Conservation (phyloP, 1,140 invertebrate species). For the Oedothorax gibbosus region DNA sequence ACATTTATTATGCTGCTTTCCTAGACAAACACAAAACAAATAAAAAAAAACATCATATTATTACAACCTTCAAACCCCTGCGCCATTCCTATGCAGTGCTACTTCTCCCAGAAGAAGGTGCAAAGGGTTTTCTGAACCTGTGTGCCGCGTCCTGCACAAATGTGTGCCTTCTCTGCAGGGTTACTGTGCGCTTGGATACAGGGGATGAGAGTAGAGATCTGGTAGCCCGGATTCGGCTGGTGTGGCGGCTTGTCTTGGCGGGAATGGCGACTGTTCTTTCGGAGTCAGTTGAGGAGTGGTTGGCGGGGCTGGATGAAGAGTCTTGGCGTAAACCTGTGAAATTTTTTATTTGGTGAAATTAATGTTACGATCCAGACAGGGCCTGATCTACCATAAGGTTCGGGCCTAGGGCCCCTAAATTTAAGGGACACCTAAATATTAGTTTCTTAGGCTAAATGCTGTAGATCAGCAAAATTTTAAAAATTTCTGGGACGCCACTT, state of each 20-base stretch:
- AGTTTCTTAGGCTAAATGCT: too few relatives aligned
- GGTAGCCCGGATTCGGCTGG: background rate
- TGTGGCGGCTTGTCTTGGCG: background rate
- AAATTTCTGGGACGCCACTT: too few relatives aligned
- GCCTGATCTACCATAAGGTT: too few relatives aligned
- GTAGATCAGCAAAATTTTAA: too few relatives aligned
- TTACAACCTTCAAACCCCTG: too few relatives aligned
- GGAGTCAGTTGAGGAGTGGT: slow-evolving; percentile 45
- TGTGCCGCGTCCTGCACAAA: slow-evolving; percentile 14
- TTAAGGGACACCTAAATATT: too few relatives aligned
- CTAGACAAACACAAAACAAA: too few relatives aligned
- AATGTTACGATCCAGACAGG: too few relatives aligned
- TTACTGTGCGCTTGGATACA: slow-evolving; percentile 2
- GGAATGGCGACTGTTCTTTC: background rate
- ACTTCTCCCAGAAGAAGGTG: background rate
- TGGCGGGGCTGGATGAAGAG: slow-evolving; percentile 45
- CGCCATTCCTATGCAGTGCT: background rate
- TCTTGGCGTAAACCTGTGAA: slow-evolving; percentile 27
- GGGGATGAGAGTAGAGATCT: slow-evolving; percentile 43
- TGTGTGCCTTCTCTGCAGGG: slow-evolving; percentile 35
- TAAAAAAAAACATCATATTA: too few relatives aligned
- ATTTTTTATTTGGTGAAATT: too few relatives aligned
- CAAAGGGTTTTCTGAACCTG: slow-evolving; percentile 15
- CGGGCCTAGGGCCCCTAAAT: too few relatives aligned
- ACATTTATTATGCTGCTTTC: too few relatives aligned